Base-by-base conservation (phyloP, 2,888 invertebrate species). In the Serripes groenlandicus region DNA sequence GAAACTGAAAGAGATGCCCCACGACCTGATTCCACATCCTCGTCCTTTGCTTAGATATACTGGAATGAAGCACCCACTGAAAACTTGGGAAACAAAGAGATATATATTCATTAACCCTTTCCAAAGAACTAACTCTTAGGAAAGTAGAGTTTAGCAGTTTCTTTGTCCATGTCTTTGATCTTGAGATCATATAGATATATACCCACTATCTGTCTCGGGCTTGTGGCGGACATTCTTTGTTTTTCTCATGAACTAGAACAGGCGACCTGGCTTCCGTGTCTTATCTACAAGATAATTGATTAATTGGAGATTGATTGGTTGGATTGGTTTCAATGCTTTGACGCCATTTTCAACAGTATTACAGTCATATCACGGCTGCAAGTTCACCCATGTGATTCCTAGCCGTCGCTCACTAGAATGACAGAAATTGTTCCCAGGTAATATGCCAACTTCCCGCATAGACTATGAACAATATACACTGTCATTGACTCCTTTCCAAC, bases 1-100 rank as follows among this genome's bases (percentile, higher is more conserved):
- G 98, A 98, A 94, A 98, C 98, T 11, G 99, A 98, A 90, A 99
- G 95, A 72, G 99, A 99, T 54, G 98, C 97, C 58, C 99, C 99
- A 95, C 98, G 98, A 86, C 99, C 99, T 83, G 98, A 98, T 95
- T 99, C 99, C 89, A 97, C 97, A 95, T 99, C 99, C 83, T 97
- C 93, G 32, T 83, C 84, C 56, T 78, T 83, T 30, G 84, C 84
- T 28, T 87, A 83, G 60, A 90, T 90, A 9, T 88, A 88, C 69
- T 86, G 78, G 75, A 90, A 90, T 66, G 66, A 66, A 60, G 84
- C 87, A 9, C 74, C 62, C 56, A 74, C 64, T 11, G 86, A 82
- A 54, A 89, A 89, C 73, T 87, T 88, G 66, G 11, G 42, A 42
- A 42, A 9, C 2, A 64, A 32, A 64, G 3, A 64, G n/a, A n/a